Base-by-base conservation (phyloP, 1,140 invertebrate species). In the Drosophila seguyi region DNA sequence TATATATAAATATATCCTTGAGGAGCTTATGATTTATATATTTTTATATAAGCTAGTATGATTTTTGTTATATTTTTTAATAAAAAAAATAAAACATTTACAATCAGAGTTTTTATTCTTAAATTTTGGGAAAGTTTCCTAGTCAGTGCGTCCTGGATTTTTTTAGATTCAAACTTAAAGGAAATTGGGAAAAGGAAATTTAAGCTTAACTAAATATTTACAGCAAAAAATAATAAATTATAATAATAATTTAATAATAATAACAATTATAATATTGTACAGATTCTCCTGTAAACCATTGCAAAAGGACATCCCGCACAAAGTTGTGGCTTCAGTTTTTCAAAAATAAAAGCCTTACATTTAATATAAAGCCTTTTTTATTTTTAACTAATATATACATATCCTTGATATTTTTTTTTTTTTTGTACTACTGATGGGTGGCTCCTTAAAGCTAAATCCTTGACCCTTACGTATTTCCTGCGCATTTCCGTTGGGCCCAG, bases 401-500 rank as follows among this genome's bases (percentile, higher is more conserved):
- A 48, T 48, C 47, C 47, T 27, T 27, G 8, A 4, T 0, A 34
- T 6, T 13, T 34, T 13, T 13, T 13, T 13, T 34, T 31, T 4
- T 10, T 31, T 27, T 27, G 4, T 27, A 27, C 3, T 4, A 27
- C 5, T 1, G 16, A 22, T 53, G 50, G 31, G 20, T 55, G 31
- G 14, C 29, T 14, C 13, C 29, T 52, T 14, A 16, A 36, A 52
- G 27, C n/a, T 14, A 13, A n/a, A 38, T 10, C 52, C 3, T 53
- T 55, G 58, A 53, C 67, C 39, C 39, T 6, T 25, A 10, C 38
- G 39, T 27, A 3, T n/a, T 27, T 47, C 25, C 18, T 4, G 38
- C 7, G 53, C 47, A 44, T 79, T 67, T 62, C 45, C 47, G 44
- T 47, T 68, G 41, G 41, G 27, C 81, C 16, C 84, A 83, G 84